phyloP scores from a whole-genome alignment of 2,888 invertebrate species.

The Sinelater perroti region DNA sequence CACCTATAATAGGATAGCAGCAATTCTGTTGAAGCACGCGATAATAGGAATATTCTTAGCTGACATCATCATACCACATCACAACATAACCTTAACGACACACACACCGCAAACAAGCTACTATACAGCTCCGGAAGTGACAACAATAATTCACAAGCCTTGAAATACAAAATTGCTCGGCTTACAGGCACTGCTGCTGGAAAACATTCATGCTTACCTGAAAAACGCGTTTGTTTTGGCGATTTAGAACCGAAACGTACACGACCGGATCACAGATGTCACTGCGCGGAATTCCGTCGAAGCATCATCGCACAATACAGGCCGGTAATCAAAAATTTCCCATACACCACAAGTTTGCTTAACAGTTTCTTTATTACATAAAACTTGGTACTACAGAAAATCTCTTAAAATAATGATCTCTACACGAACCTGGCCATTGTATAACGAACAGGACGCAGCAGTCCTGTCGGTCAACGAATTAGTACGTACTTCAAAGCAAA shows the following conservation, averaged over 20 bases:
- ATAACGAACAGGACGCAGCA: background rate
- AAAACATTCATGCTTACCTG: background rate
- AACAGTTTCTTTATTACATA: slow-evolving; percentile 17
- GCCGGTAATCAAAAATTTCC: too few species aligned
- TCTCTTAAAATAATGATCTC: slow-evolving; percentile 15
- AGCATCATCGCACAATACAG: too few species aligned
- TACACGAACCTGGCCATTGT: background rate
- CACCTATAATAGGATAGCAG: background rate
- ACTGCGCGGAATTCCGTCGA: background rate
- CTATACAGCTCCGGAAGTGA: background rate
- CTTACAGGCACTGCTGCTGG: too few species aligned
- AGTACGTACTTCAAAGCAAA: slow-evolving; percentile 14
- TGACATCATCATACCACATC: background rate
- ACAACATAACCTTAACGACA: background rate
- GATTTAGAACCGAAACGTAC: background rate
- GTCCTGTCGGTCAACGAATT: background rate
- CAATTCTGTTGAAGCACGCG: background rate
- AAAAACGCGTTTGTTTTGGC: background rate
- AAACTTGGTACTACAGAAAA: slow-evolving; percentile 3
- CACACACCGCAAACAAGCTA: background rate
- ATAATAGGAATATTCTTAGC: background rate
- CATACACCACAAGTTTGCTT: too few species aligned
- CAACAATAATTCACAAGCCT: background rate
- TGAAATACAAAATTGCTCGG: too few species aligned
- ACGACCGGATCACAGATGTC: background rate